These are phyloP conservation scores for Gisinianus flammeolus DNA, from an alignment of 2,888 invertebrate genomes.

Conservation along the genomic window DNA sequence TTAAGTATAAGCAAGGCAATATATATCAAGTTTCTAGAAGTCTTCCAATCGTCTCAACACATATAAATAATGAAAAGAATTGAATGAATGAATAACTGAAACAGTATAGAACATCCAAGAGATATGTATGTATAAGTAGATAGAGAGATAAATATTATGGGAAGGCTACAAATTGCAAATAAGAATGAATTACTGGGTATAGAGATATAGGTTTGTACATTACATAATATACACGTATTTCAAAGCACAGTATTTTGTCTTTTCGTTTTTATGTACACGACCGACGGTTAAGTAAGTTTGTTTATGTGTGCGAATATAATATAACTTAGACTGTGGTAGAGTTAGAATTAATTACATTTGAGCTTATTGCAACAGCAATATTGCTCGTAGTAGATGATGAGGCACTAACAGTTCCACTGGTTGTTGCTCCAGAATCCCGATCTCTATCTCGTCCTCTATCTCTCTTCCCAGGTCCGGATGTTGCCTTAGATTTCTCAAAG, in stretches of 20 bases:
- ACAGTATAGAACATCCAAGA: background rate
- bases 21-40: background rate
- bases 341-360: too few species aligned
- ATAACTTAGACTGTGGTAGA: background rate
- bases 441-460: background rate
- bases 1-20: background rate
- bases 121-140: too few species aligned
- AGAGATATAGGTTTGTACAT: too few species aligned
- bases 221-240: too few species aligned
- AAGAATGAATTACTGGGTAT: too few species aligned
- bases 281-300: background rate
- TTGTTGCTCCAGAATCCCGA: background rate
- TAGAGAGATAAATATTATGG: too few species aligned
- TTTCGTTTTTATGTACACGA: background rate
- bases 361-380: too few species aligned
- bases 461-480: background rate
- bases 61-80: background rate
- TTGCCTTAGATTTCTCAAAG: constrained; percentile 30
- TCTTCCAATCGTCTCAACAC: background rate
- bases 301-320: background rate
- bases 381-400: background rate
- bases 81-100: too few species aligned
- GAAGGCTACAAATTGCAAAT: too few species aligned
- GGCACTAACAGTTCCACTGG: background rate
- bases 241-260: too few species aligned